Conservation (phyloP, 2,113 vertebrate genomes). For the Colius striatus region DNA sequence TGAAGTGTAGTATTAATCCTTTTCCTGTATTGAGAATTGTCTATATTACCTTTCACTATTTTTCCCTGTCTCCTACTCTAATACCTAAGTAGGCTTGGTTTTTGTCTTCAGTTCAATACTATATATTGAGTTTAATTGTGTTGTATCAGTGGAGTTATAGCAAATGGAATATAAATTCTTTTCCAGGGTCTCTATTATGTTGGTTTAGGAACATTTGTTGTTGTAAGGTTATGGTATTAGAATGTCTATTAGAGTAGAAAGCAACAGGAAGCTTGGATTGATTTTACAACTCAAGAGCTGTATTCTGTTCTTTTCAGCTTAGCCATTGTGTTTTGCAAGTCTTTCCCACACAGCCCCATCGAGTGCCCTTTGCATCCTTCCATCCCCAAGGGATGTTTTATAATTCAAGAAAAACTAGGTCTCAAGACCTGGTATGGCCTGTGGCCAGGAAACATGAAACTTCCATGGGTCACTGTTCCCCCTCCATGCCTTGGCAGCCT, state of each 20-base stretch:
- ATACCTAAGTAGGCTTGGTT: not conserved
- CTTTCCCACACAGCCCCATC: not conserved
- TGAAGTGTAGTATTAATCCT: not conserved
- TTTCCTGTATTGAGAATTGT: not conserved
- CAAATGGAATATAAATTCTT: not conserved
- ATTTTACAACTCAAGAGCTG: not conserved
- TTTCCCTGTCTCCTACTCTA: not conserved
- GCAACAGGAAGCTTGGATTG: fast-evolving
- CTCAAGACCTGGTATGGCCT: not conserved
- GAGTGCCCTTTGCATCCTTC: not conserved
- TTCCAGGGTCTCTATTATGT: not conserved
- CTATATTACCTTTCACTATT: not conserved
- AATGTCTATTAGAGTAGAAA: not conserved
- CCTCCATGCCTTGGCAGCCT: not conserved
- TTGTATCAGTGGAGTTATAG: not conserved
- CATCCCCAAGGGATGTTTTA: fast-evolving
- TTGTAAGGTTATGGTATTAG: not conserved
- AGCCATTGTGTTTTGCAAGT: not conserved
- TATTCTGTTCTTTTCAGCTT: not conserved
- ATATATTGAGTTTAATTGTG: fast-evolving
- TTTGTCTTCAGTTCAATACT: not conserved
- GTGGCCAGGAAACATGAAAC: not conserved
- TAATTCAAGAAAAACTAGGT: fast-evolving
- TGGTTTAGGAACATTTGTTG: not conserved
- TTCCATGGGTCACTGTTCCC: not conserved